Evolutionary conservation across 2,113 vertebrate genomes (phyloP).

Genomic region (Oceanites oceanicus): DNA sequence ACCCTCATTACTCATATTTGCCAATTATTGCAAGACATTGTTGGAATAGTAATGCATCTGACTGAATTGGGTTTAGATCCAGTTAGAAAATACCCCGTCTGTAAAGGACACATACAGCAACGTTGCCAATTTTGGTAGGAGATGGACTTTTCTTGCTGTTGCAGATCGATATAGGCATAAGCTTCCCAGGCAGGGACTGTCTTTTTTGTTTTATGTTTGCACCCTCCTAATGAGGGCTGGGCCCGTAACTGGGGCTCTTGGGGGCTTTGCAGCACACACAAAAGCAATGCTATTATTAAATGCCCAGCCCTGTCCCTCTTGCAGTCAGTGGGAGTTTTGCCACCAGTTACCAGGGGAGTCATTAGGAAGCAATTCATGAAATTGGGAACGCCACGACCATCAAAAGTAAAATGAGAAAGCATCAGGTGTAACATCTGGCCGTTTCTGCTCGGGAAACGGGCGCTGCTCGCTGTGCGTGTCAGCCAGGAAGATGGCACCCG

Average conservation of each 20-base stretch:
- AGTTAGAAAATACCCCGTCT: neutral
- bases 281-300: neutral
- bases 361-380: neutral
- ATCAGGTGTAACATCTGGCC: slow-evolving; percentile 29
- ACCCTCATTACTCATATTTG: neutral
- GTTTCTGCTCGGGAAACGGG: neutral
- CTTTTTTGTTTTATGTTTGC: neutral
- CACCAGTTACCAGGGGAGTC: neutral
- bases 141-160: neutral
- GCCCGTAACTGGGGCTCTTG: rapidly evolving
- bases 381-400: neutral
- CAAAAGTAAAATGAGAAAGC: neutral
- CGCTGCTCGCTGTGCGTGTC: neutral
- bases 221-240: neutral
- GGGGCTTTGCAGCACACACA: neutral
- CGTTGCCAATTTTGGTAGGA: neutral
- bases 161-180: neutral
- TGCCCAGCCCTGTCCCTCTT: neutral
- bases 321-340: neutral
- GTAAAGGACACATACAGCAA: neutral
- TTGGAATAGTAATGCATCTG: neutral
- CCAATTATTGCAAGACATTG: neutral
- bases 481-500: neutral
- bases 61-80: neutral
- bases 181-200: neutral